Percentiles rank a stretch among this genome's conserved stretches.
These are phyloP conservation scores for Argyrosomus japonicus DNA, from an alignment of 2,113 vertebrate species.

Conservation along the genomic window DNA sequence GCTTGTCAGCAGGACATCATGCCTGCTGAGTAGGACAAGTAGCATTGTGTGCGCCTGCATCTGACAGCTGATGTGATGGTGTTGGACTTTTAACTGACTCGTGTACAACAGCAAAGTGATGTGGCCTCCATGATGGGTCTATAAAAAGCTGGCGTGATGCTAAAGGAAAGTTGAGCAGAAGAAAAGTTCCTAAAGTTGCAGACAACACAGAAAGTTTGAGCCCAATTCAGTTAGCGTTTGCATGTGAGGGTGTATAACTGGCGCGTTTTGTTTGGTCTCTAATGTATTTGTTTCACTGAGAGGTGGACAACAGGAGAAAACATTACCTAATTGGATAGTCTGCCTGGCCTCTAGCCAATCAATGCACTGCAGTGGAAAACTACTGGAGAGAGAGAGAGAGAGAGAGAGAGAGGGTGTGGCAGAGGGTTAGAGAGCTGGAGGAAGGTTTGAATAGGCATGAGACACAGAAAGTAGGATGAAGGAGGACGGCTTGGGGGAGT, in stretches of 20 bases:
- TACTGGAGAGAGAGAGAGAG: slow-evolving; percentile 13
- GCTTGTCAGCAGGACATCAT: slow-evolving; percentile 26
- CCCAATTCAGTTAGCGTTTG: background rate
- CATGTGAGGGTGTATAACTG: no score
- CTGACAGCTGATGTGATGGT: slow-evolving; percentile 31
- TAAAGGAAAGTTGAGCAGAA: background rate
- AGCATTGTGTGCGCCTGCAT: slow-evolving; percentile 1
- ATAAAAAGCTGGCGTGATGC: background rate
- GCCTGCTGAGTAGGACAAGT: slow-evolving; percentile 26
- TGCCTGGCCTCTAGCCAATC: slow-evolving; percentile 50
- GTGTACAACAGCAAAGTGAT: slow-evolving; percentile 33
- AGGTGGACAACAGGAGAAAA: slow-evolving; percentile 7
- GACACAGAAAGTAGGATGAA: background rate
- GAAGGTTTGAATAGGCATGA: slow-evolving; percentile 30
- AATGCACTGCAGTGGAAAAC: slow-evolving; percentile 68
- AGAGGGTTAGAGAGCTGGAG: slow-evolving; percentile 15
- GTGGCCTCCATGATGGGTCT: background rate
- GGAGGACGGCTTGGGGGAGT: slow-evolving; percentile 17
- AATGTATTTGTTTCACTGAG: background rate
- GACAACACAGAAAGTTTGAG: background rate
- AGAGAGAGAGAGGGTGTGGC: slow-evolving; percentile 33
- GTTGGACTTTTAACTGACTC: slow-evolving; percentile 43
- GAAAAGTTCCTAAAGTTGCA: background rate
- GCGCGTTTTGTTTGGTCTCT: background rate
- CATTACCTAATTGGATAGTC: slow-evolving; percentile 24